Conservation (phyloP, 2,113 vertebrate genomes). For the Felis chaus region DNA sequence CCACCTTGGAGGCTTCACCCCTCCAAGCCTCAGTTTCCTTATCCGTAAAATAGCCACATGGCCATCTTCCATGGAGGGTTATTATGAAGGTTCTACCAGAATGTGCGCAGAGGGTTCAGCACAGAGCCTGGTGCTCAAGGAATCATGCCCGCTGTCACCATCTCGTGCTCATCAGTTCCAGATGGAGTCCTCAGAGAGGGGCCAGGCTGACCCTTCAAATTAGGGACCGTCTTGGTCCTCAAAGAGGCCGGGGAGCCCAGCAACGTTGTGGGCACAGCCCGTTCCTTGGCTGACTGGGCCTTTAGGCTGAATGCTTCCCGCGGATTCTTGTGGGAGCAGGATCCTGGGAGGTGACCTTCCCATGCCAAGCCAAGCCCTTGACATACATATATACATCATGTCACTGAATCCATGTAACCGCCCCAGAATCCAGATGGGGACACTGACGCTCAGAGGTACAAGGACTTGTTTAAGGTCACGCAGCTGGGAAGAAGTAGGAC, state of each 20-base stretch:
- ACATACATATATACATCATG: fast-evolving
- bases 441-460: neutral
- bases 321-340: fast-evolving
- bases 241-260: neutral
- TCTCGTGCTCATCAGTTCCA: neutral
- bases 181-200: neutral
- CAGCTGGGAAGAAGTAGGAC: neutral
- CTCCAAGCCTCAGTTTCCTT: neutral
- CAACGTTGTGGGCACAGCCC: neutral
- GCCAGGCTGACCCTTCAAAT: neutral
- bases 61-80: neutral
- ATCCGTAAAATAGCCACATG: neutral
- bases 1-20: neutral
- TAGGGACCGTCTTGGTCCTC: neutral
- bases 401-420: neutral
- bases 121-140: neutral
- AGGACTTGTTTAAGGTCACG: neutral
- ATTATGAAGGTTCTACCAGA: neutral
- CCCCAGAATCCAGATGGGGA: neutral
- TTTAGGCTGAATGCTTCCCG: neutral
- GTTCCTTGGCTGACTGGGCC: neutral
- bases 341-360: neutral
- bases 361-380: neutral
- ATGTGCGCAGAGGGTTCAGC: fast-evolving
- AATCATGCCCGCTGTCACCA: fast-evolving